phyloP scores from a whole-genome alignment of 1,140 invertebrate genomes.

The Frieseomelitta varia region DNA sequence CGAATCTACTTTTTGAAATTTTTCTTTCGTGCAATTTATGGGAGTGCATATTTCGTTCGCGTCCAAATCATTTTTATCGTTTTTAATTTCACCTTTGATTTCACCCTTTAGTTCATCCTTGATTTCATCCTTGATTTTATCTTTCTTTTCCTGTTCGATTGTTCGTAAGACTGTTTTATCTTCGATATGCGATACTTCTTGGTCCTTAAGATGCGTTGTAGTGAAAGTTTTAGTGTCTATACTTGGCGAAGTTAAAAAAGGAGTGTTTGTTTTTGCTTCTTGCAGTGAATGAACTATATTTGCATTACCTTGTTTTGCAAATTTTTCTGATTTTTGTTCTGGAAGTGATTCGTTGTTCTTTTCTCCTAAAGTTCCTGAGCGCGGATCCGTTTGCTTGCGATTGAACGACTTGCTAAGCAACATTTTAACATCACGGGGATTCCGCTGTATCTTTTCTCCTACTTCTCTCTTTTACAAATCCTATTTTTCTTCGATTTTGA shows the following conservation, averaged over 20 bases:
- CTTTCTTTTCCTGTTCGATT: neutral
- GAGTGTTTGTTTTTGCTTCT: constrained; percentile 26
- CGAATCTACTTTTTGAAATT: neutral
- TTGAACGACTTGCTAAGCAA: neutral
- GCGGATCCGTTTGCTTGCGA: constrained; percentile 2
- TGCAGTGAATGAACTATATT: constrained; percentile 22
- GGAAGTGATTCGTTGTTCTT: neutral
- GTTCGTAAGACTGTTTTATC: neutral
- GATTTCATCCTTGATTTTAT: constrained; percentile 17
- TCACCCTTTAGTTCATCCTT: neutral
- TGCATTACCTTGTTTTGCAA: neutral
- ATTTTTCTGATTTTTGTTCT: neutral
- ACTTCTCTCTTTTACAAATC: constrained; percentile 5
- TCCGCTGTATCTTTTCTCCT: neutral
- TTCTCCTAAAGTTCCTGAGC: neutral
- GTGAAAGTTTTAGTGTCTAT: neutral
- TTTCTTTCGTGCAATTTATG: neutral
- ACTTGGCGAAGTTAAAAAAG: constrained; percentile 2
- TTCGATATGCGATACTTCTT: neutral
- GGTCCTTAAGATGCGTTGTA: neutral
- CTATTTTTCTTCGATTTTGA: neutral
- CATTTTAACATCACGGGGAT: constrained; percentile 29
- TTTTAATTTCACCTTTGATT: neutral
- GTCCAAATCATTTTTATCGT: neutral
- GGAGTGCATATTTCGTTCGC: neutral